Base-by-base conservation (phyloP, 2,797 vertebrate species). In the Gila robusta region DNA sequence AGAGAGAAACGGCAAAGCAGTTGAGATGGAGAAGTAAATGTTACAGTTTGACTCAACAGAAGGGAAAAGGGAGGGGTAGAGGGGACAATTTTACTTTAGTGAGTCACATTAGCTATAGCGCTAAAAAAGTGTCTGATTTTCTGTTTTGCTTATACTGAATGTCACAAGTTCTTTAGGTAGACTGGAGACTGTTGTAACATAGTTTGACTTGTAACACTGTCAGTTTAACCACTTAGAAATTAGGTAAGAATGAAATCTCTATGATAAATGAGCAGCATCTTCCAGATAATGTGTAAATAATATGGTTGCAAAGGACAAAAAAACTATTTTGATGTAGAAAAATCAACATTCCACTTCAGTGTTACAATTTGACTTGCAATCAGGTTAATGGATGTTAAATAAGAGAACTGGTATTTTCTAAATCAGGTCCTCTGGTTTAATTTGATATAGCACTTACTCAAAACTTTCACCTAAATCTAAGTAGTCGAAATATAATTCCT, bases 41-140 rank as follows among this genome's bases (percentile, higher is more conserved):
- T 93, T 91, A 93, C 92, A 92, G 94, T 92, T 90, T 91, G 88
- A 90, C 90, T 93, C 87, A 91, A 93, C 89, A 93, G 88, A 88
- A 89, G 82, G 88, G 91, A 84, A 12, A 47, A 47, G 89, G 89
- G 88, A 21, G 52, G n/a, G 23, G 85, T 21, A 91, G 89, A 86
- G 85, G 88, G 89, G 76, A 82, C 72, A 88, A 49, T 89, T 89
- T 89, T 82, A 89, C 87, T 90, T 87, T 76, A 82, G 86, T 74
- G 41, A 82, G 84, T 91, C 91, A 89, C 28, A 79, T 64, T 64
- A 79, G 19, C 56, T 19, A 67, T 35, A 47, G 16, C 3, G 1
- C 41, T 49, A 26, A 66, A 66, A 79, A 80, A 80, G 39, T 67
- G 59, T 28, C 59, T 21, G 19, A 12, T 67, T 67, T 80, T 80